Evolutionary conservation across 2,113 vertebrate species (phyloP).

Genomic region (Burhinus bistriatus): DNA sequence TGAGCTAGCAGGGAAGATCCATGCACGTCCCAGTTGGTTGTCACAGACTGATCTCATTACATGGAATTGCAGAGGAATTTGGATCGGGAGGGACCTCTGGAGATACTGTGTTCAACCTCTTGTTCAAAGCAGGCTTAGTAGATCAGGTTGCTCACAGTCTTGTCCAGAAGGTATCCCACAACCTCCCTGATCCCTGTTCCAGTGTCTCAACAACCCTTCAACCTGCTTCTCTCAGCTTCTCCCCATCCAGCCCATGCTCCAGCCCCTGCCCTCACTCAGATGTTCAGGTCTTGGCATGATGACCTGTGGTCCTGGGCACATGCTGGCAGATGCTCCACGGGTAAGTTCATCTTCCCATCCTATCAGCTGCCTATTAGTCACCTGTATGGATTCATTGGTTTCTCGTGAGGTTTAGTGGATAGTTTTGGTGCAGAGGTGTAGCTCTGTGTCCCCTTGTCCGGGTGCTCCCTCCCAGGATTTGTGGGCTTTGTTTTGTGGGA

Average conservation of each 20-base stretch:
- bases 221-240: not conserved
- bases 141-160: not conserved
- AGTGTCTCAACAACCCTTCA: not conserved
- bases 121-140: not conserved
- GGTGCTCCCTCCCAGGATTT: not conserved
- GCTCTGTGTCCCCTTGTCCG: not conserved
- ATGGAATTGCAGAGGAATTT: not conserved
- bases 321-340: not conserved
- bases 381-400: not conserved
- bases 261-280: not conserved
- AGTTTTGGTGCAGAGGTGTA: not conserved
- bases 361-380: not conserved
- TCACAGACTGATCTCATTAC: not conserved
- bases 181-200: not conserved
- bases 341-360: not conserved
- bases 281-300: not conserved
- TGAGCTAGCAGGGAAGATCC: not conserved
- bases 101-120: not conserved
- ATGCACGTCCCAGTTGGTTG: rapidly evolving
- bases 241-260: rapidly evolving
- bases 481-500: not conserved
- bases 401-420: not conserved
- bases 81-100: not conserved
- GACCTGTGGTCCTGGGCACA: not conserved
- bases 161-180: not conserved